Base-by-base conservation (phyloP, 2,888 invertebrate species). In the Meta bourneti region DNA sequence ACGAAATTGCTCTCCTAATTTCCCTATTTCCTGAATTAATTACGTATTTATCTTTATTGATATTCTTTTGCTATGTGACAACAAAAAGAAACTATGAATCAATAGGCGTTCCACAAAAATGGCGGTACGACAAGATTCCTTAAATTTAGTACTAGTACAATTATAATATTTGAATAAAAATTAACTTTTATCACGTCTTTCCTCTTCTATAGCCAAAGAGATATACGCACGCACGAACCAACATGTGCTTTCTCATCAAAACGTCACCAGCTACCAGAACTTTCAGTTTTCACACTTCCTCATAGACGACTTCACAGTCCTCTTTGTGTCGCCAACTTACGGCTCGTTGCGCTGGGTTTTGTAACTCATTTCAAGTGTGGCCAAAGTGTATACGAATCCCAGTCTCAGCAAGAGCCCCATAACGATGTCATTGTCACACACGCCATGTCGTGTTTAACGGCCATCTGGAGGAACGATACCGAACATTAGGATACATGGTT, bases 371-470 rank as follows among this genome's bases (percentile, higher is more conserved):
- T 34, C 20, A 54, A 77, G 52, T 19, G 77, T 77, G 77, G 49
- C 7, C 77, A 77, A 79, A 79, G 61, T 79, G 61, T 61, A 79
- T 79, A 79, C 79, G 20, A 79, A 61, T 79, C 20, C 79, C 48
- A 61, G 11, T 9, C 77, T 19, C 9, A 77, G 7, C 34, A 34
- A 34, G 61, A 61, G 20, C 54, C 20, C 79, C 69, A 79, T 61
- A 79, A 79, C 79, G 79, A 79, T 61, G 20, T 79, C 79, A 61
- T 79, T 79, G 79, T 79, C 61, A 54, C 9, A 61, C 79, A 61
- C 79, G 79, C n/a, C 34, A 79, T 79, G 61, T 48, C 79, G 79
- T 79, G 79, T 79, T 61, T 20, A 19, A 48, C 79, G 16, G 34
- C 61, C 79, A 79, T 79, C 54, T 61, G 34, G 34, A 7, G 34